A percentile compares a stretch with the other conserved stretches of the same genome.
phyloP scores from a whole-genome alignment of 2,888 invertebrate species.

The Phanerotoma sp. region DNA sequence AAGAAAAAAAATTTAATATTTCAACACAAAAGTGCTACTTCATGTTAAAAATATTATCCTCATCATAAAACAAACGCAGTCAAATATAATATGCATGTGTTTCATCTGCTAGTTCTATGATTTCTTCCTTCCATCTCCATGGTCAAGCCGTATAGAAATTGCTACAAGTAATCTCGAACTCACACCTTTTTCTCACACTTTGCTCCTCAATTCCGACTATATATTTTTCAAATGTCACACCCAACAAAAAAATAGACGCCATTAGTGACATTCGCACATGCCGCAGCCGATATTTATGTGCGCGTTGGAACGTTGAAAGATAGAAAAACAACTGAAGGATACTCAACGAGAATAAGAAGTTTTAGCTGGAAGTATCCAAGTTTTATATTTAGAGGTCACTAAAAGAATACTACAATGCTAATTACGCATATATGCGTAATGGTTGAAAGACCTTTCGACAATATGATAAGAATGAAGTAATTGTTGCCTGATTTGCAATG shows the following conservation, averaged over 20 bases:
- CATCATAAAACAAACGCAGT: neutral
- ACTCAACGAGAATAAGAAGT: constrained; percentile 15
- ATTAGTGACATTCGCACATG: constrained; percentile 37
- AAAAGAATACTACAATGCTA: constrained; percentile 2
- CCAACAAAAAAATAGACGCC: constrained; percentile 22
- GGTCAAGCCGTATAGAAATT: neutral
- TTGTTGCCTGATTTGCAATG: too few relatives aligned
- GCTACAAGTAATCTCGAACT: constrained; percentile 17
- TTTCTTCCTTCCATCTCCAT: neutral
- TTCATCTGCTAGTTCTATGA: neutral
- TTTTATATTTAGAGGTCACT: constrained; percentile 11
- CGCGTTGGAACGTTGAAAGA: constrained; percentile 18
- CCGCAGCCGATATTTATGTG: constrained; percentile 31
- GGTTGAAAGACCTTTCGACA: too few relatives aligned
- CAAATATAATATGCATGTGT: neutral
- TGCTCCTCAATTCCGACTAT: constrained; percentile 30
- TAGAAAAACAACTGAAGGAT: constrained; percentile 21
- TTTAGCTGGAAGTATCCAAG: constrained; percentile 9
- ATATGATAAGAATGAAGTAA: too few relatives aligned
- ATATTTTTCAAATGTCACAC: constrained; percentile 30
- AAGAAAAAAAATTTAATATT: too few relatives aligned
- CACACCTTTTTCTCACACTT: constrained; percentile 35
- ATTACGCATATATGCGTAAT: too few relatives aligned
- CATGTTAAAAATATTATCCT: neutral
- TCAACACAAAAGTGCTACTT: too few relatives aligned